These are phyloP conservation scores for Rhynchonycteris naso DNA, from an alignment of 2,797 vertebrate genomes.

Conservation along the genomic window DNA sequence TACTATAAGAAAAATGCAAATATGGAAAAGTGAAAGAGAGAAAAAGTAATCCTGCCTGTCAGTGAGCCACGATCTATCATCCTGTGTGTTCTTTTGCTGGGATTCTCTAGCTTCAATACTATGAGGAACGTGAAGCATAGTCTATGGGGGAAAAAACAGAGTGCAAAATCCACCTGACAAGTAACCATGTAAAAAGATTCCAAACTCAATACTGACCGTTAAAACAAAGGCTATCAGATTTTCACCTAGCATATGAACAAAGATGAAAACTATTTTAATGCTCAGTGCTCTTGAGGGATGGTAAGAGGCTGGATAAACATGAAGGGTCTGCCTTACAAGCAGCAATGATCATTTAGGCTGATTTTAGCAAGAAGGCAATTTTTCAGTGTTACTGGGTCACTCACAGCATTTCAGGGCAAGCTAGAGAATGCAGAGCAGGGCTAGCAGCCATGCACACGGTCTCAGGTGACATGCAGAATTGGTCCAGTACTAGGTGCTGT, in stretches of 20 bases:
- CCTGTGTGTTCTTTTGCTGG: not conserved
- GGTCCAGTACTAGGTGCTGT: not conserved
- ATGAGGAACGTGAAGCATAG: too few species aligned
- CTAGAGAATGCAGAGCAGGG: not conserved
- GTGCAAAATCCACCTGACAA: not conserved
- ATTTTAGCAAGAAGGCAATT: conserved; percentile 4
- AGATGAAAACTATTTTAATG: not conserved
- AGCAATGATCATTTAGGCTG: not conserved
- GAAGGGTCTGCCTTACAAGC: not conserved
- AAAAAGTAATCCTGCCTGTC: not conserved
- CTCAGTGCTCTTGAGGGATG: not conserved
- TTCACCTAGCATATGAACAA: not conserved
- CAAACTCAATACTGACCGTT: not conserved
- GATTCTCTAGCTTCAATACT: not conserved
- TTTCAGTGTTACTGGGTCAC: conserved; percentile 1
- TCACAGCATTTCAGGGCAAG: not conserved
- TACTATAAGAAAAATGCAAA: not conserved
- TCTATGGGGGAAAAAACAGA: not conserved
- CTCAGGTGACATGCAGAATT: not conserved
- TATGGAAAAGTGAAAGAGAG: not conserved
- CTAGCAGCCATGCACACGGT: fast-evolving
- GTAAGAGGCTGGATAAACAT: not conserved
- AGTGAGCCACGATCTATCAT: not conserved
- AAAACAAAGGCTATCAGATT: not conserved
- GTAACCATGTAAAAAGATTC: not conserved